Percentiles rank a stretch among this genome's conserved stretches.
phyloP scores from a whole-genome alignment of 1,140 invertebrate genomes.

The Trinorchestia longiramus region DNA sequence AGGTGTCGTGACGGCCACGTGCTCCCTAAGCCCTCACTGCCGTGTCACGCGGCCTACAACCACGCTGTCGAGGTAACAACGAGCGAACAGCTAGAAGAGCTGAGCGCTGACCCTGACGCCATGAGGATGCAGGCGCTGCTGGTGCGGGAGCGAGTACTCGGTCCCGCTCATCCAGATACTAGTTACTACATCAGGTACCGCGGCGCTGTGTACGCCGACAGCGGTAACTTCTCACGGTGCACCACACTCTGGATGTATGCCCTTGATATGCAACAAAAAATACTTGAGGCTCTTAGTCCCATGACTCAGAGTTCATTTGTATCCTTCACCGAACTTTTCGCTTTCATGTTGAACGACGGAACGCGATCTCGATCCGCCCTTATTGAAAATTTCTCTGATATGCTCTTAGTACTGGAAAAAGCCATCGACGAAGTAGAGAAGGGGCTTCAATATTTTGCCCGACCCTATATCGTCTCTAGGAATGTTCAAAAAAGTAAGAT shows the following conservation, averaged over 20 bases:
- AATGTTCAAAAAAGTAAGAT: constrained; percentile 44
- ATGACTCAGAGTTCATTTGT: constrained; percentile 94
- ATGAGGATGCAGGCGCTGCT: constrained; percentile 96
- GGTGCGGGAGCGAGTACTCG: constrained; percentile 92
- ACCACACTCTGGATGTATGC: constrained; percentile 96
- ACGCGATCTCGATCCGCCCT: constrained; percentile 70
- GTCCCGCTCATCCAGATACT: constrained; percentile 94
- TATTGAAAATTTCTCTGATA: constrained; percentile 82
- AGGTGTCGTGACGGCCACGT: constrained; percentile 18
- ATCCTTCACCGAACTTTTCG: constrained; percentile 94
- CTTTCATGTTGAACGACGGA: constrained; percentile 87
- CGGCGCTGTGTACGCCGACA: constrained; percentile 94
- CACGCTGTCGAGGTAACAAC: constrained; percentile 85
- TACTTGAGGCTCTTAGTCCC: constrained; percentile 91
- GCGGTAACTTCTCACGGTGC: constrained; percentile 91
- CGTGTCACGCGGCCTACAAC: constrained; percentile 81
- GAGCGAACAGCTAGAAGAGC: constrained; percentile 83
- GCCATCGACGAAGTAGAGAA: constrained; percentile 68
- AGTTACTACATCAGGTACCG: constrained; percentile 94
- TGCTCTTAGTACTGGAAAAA: constrained; percentile 73
- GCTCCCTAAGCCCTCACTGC: constrained; percentile 75
- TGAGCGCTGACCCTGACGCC: constrained; percentile 91
- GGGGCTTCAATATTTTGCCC: constrained; percentile 62
- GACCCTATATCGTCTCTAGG: constrained; percentile 41
- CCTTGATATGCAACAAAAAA: constrained; percentile 94